A percentile compares a stretch with the other conserved stretches of the same genome.
Evolutionary conservation across 2,888 invertebrate species (phyloP).

Genomic region (Sialis lutaria): DNA sequence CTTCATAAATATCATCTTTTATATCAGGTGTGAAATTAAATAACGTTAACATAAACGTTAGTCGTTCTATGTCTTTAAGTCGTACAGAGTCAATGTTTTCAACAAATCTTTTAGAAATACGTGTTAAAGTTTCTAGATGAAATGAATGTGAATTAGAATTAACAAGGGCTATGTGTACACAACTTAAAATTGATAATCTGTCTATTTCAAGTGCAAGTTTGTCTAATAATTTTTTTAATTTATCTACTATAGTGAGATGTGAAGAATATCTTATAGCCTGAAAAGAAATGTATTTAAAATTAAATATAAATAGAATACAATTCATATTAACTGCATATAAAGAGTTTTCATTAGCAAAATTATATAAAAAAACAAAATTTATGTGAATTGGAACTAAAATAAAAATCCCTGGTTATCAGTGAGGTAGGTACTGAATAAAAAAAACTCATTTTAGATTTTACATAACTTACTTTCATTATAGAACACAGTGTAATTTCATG

Average conservation of each 20-base stretch:
- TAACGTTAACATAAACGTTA: constrained; percentile 40
- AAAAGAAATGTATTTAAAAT: constrained; percentile 8
- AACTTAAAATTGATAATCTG: constrained; percentile 38
- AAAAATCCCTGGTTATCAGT: background rate
- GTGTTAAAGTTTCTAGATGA: constrained; percentile 26
- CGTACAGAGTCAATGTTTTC: constrained; percentile 30
- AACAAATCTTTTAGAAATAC: constrained; percentile 33
- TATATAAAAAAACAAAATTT: background rate
- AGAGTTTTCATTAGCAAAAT: background rate
- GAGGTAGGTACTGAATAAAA: background rate
- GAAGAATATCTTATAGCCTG: constrained; percentile 38
- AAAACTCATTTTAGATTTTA: too few species aligned
- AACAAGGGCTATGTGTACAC: constrained; percentile 46
- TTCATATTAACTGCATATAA: background rate
- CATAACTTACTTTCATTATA: constrained; percentile 34
- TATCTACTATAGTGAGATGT: constrained; percentile 23
- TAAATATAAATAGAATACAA: background rate
- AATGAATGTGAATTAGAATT: constrained; percentile 34
- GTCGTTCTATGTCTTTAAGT: constrained; percentile 59
- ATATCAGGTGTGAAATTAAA: constrained; percentile 38
- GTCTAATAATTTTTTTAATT: constrained; percentile 34
- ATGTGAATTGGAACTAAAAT: background rate
- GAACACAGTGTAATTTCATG: constrained; percentile 48
- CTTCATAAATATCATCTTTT: constrained; percentile 26
- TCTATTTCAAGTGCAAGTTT: constrained; percentile 33